Conservation (phyloP, 2,797 vertebrate genomes). For the Rhynchonycteris naso region DNA sequence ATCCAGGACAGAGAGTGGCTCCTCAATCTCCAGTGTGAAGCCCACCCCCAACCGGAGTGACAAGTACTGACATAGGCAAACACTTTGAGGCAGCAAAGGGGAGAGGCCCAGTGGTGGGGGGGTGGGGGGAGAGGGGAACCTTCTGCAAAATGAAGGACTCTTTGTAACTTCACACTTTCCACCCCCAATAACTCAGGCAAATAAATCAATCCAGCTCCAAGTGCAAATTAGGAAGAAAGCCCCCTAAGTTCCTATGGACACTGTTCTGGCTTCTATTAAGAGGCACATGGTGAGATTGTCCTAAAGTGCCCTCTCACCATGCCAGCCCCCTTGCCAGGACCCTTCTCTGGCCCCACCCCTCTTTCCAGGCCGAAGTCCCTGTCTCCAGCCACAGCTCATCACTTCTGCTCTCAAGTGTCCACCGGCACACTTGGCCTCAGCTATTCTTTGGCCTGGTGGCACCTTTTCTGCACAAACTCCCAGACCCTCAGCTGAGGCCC, state of each 20-base stretch:
- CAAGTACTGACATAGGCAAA: not conserved
- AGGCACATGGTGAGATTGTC: too few species aligned
- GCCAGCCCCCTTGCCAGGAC: not conserved
- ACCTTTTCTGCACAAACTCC: not conserved
- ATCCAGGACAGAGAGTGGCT: fast-evolving
- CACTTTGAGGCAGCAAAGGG: not conserved
- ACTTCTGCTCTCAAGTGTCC: fast-evolving
- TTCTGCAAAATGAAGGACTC: not conserved
- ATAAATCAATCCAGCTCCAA: not conserved
- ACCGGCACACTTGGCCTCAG: fast-evolving
- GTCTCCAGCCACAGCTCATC: fast-evolving
- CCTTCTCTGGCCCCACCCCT: not conserved
- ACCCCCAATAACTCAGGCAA: fast-evolving
- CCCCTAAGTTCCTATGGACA: fast-evolving
- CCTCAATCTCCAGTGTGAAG: not conserved
- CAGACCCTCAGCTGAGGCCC: not conserved
- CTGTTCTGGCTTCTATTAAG: not conserved
- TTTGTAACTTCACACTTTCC: not conserved
- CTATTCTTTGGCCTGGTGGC: not conserved
- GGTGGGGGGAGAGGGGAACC: not conserved
- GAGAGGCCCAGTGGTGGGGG: not conserved
- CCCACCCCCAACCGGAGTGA: not conserved
- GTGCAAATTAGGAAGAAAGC: fast-evolving
- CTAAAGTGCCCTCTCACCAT: fast-evolving
- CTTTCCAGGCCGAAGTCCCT: not conserved